Base-by-base conservation (phyloP, 1,140 invertebrate genomes). In the Ceratina japonica region DNA sequence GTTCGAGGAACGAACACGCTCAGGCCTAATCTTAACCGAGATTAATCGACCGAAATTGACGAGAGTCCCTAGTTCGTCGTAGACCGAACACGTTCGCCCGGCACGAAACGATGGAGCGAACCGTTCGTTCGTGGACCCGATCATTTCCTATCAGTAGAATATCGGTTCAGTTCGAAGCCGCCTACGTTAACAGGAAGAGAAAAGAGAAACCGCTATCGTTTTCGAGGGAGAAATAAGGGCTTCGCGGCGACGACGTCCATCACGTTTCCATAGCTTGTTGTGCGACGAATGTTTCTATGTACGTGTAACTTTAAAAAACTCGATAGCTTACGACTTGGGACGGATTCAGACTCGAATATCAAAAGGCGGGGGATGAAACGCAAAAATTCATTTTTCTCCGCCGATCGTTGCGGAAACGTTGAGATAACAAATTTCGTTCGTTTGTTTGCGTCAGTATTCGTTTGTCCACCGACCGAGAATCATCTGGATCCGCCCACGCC, bases 211-310 rank as follows among this genome's bases (percentile, higher is more conserved):
- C 59, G 44, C 49, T 20, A 37, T 37, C 44, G 31, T 4, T 27
- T 68, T 68, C n/a, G 10, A 10, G 54, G 18, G 24, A 31, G 18
- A 16, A 22, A 59, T n/a, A n/a, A 71, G 12, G 15, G 59, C 61
- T 52, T 44, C 37, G 37, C 71, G 51, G 59, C 70, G 64, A 52
- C 77, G 70, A 85, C 76, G 70, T 81, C 86, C 79, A 84, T 81
- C 78, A 82, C 72, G 79, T 86, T 87, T 84, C 74, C 83, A 87
- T 82, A 44, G 84, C 84, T 90, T 90, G 72, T 80, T 80, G 84
- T 85, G 86, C 86, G 85, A 89, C 86, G 87, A 89, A 87, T 89
- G 88, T 89, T 89, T 89, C 86, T 86, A 89, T 89, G 81, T 89
- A 89, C 78, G 82, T 87, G 85, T 86, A 86, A 83, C 59, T 63